A percentile compares a stretch with the other conserved stretches of the same genome.
phyloP scores from a whole-genome alignment of 2,113 vertebrate species.

The Tyto alba region DNA sequence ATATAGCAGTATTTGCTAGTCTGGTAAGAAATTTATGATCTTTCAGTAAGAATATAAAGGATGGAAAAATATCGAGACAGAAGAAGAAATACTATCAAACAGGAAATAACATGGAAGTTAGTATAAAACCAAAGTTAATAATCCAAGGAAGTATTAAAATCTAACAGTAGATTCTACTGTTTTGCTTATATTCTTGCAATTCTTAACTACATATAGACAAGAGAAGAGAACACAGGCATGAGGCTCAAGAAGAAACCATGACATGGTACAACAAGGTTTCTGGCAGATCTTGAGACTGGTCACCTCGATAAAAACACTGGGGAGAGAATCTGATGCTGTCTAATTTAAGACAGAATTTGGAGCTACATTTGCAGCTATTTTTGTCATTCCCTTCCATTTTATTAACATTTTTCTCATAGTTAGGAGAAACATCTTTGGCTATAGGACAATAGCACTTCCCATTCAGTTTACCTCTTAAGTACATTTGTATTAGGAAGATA shows the following conservation, averaged over 20 bases:
- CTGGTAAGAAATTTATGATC: background rate
- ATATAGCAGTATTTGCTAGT: background rate
- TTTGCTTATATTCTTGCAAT: background rate
- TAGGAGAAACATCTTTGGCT: background rate
- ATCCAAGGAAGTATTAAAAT: background rate
- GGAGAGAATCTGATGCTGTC: background rate
- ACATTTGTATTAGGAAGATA: background rate
- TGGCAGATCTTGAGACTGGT: background rate
- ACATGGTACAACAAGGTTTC: background rate
- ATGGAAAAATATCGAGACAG: background rate
- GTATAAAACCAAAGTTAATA: background rate
- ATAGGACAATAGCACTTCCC: background rate
- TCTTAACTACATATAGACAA: background rate
- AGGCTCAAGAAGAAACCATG: background rate
- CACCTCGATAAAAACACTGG: background rate
- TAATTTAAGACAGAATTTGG: background rate
- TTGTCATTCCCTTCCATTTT: background rate
- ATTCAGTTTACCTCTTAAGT: background rate
- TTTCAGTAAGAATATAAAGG: background rate
- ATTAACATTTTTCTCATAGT: background rate
- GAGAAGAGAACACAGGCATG: background rate
- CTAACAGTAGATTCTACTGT: background rate
- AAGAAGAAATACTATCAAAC: background rate
- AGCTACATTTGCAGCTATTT: background rate
- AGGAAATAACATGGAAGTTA: background rate